Evolutionary conservation across 2,888 invertebrate species (phyloP), one percentile per base, ranked within the genome.

Genomic region (Cheilosia soror): DNA sequence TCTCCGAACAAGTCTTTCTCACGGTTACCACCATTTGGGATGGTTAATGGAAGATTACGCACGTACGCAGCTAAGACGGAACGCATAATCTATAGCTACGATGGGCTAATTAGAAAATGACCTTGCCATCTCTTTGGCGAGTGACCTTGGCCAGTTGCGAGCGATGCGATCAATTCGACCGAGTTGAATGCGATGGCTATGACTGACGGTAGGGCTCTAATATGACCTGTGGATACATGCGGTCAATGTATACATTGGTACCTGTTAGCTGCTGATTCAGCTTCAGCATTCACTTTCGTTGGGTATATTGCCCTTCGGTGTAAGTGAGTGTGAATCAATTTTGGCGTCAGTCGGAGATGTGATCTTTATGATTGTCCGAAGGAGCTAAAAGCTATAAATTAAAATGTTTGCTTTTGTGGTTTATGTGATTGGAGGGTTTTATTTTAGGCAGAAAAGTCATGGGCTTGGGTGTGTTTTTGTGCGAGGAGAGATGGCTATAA

Each of bases 71-170:
- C 0, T 37, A 15, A 15, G 29, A 37, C 1, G 25, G 5, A 44
- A 44, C 42, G 68, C 44, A 20, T 29, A n/a, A 4, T 27, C 27
- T 31, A 6, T 37, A 2, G 60, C 42, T 71, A 31, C 40, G 84
- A 58, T 87, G 84, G 80, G 84, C 87, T 80, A 87, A 73, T 87
- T 73, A 84, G 68, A 60, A 76, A 80, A 73, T 69, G 80, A 65
- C 84, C 87, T 87, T 87, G 87, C 62, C 75, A 80, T 60, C 63
- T 84, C 69, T 79, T 68, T 65, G 63, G 44, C 40, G 60, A 37
- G 29, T 51, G 76, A 68, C 85, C 85, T 77, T 81, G 66, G 7
- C n/a, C 37, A 27, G 42, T 76, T 68, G 7, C 31, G 60, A 66
- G 37, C 11, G 27, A 66, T 33, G 51, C 51, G 72, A 44, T 7